Percentiles rank a stretch among this genome's conserved stretches.
phyloP scores from a whole-genome alignment of 1,140 invertebrate species.

The Polyergus mexicanus region DNA sequence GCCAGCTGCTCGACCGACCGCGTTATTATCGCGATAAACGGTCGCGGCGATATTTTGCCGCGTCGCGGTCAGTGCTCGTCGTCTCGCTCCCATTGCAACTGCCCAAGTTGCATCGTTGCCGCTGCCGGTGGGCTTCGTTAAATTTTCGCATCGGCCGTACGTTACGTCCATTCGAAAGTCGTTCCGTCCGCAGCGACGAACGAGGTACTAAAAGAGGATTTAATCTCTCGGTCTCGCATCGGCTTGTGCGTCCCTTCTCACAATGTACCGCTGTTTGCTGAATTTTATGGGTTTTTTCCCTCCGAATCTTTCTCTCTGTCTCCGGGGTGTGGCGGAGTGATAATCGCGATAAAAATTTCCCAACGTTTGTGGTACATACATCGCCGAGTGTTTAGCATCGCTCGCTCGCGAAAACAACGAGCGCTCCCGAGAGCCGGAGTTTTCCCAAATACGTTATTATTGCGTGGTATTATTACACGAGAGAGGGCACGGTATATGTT shows the following conservation, averaged over 20 bases:
- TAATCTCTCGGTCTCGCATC: conserved; percentile 38
- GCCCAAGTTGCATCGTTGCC: conserved; percentile 55
- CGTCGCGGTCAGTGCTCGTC: conserved; percentile 32
- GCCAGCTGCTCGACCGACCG: conserved; percentile 3
- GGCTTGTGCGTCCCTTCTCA: conserved; percentile 32
- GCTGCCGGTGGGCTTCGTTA: conserved; percentile 66
- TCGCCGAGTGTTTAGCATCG: conserved; percentile 43
- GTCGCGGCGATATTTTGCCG: conserved; percentile 64
- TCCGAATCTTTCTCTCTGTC: neutral
- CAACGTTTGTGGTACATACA: neutral
- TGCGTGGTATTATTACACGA: conserved; percentile 55
- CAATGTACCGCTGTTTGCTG: conserved; percentile 9
- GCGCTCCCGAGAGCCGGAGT: conserved; percentile 8
- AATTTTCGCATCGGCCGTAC: conserved; percentile 68
- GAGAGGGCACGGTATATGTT: conserved; percentile 8
- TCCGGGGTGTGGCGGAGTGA: neutral
- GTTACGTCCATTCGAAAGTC: conserved; percentile 56
- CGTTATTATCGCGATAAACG: conserved; percentile 70
- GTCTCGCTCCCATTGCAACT: conserved; percentile 55
- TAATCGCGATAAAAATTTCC: conserved; percentile 53
- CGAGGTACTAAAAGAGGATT: conserved; percentile 56
- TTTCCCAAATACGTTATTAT: conserved; percentile 61
- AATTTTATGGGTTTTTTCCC: conserved; percentile 26
- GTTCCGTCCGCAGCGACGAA: conserved; percentile 41
- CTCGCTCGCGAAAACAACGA: conserved; percentile 43